Percentiles rank a stretch among this genome's conserved stretches.
phyloP scores from a whole-genome alignment of 2,113 vertebrate species.

The Aleadryas rufinucha region DNA sequence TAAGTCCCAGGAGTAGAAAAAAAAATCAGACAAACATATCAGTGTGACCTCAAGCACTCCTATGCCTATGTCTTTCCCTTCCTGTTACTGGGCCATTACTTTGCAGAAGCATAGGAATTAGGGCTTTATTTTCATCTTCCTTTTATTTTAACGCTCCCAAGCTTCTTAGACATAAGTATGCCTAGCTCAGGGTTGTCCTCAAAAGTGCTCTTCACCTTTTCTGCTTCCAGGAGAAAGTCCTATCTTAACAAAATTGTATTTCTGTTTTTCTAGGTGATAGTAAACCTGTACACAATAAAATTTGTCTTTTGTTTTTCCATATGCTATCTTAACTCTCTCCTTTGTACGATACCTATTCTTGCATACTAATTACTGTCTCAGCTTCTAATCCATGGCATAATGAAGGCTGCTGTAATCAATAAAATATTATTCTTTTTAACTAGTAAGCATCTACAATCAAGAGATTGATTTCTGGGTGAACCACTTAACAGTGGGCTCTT shows the following conservation, averaged over 20 bases:
- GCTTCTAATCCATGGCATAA: neutral
- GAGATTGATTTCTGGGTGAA: neutral
- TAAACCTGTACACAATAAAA: neutral
- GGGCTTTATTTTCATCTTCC: neutral
- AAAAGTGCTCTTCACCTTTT: neutral
- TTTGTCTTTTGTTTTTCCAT: neutral
- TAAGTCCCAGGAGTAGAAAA: neutral
- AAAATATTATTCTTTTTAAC: neutral
- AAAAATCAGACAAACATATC: neutral
- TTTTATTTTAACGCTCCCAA: neutral
- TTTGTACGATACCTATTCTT: neutral
- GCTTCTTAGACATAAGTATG: neutral
- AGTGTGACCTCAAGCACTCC: neutral
- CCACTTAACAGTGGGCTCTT: neutral
- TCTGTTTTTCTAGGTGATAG: neutral
- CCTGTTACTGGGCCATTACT: neutral
- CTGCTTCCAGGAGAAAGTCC: neutral
- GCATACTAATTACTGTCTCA: neutral
- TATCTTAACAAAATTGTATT: neutral
- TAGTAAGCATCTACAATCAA: neutral
- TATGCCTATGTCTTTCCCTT: neutral
- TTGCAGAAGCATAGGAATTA: neutral
- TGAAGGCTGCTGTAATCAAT: neutral
- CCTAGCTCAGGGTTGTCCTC: neutral
- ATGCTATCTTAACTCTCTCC: neutral